phyloP scores from a whole-genome alignment of 2,797 vertebrate genomes.

The Protonibea diacanthus region DNA sequence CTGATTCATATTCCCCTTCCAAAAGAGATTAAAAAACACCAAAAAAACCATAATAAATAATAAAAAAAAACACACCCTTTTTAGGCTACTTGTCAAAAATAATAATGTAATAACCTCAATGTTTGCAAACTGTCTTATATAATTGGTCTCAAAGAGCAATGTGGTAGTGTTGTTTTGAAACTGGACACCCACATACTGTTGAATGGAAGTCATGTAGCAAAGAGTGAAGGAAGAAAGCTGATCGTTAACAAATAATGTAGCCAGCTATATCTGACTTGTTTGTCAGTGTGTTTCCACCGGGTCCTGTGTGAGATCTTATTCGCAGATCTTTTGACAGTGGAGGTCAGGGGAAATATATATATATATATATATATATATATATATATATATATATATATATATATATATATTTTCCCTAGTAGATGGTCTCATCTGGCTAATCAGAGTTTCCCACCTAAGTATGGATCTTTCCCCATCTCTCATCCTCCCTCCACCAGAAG shows the following conservation, averaged over 20 bases:
- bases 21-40: neutral
- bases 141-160: constrained; percentile 62
- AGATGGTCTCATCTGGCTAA: constrained; percentile 68
- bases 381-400: constrained; percentile 60
- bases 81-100: constrained; percentile 44
- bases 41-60: neutral
- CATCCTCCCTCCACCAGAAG: constrained; percentile 6
- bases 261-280: constrained; percentile 19
- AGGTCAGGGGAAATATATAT: constrained; percentile 57
- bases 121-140: constrained; percentile 41
- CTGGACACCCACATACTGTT: constrained; percentile 3
- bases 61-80: constrained; percentile 4
- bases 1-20: neutral
- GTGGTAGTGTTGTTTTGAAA: constrained; percentile 26
- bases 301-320: constrained; percentile 45
- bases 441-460: constrained; percentile 44
- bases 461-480: constrained; percentile 23
- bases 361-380: constrained; percentile 61
- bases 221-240: constrained; percentile 12
- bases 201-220: constrained; percentile 25
- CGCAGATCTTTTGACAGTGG: constrained; percentile 41
- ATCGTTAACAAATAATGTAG: constrained; percentile 13
- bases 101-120: constrained; percentile 40
- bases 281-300: constrained; percentile 33
- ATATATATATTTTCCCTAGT: constrained; percentile 49